Conservation (phyloP, 2,888 invertebrate species). For the Gastrophysa polygoni region DNA sequence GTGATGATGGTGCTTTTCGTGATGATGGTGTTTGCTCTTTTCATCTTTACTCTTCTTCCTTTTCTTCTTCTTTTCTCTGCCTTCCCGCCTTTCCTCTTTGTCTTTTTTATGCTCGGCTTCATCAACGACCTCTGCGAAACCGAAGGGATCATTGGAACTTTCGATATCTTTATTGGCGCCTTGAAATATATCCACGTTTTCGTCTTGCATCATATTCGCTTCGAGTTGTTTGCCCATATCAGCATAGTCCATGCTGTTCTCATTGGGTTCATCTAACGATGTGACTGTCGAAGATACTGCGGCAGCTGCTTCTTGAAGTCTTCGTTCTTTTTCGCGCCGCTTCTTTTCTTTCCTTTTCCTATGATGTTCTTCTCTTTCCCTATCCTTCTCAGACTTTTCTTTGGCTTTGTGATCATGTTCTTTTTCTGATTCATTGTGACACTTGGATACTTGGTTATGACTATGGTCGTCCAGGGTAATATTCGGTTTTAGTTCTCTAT, state of each 20-base stretch:
- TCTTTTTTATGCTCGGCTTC: conserved; percentile 46
- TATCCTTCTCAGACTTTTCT: conserved; percentile 46
- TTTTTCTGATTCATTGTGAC: conserved; percentile 62
- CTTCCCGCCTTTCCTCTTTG: conserved; percentile 62
- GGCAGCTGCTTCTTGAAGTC: conserved; percentile 59
- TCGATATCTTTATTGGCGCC: conserved; percentile 52
- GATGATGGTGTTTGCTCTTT: conserved; percentile 69
- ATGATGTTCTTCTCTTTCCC: conserved; percentile 62
- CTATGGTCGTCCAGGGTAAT: conserved; percentile 41
- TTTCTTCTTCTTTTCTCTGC: conserved; percentile 83
- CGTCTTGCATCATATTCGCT: conserved; percentile 77
- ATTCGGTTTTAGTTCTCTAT: conserved; percentile 35
- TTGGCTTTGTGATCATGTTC: conserved; percentile 42
- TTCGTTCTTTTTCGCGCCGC: conserved; percentile 55
- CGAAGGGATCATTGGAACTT: conserved; percentile 39
- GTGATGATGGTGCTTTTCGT: conserved; percentile 61
- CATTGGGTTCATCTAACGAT: conserved; percentile 59
- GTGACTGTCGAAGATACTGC: conserved; percentile 39
- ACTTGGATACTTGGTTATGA: conserved; percentile 45
- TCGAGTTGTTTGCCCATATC: conserved; percentile 84
- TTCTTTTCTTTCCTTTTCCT: conserved; percentile 64
- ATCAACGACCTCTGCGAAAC: conserved; percentile 29
- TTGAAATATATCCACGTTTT: conserved; percentile 61
- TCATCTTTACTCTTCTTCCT: conserved; percentile 84
- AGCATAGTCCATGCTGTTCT: conserved; percentile 80